Conservation (phyloP, 2,797 vertebrate genomes). For the Tarsius wallacei region DNA sequence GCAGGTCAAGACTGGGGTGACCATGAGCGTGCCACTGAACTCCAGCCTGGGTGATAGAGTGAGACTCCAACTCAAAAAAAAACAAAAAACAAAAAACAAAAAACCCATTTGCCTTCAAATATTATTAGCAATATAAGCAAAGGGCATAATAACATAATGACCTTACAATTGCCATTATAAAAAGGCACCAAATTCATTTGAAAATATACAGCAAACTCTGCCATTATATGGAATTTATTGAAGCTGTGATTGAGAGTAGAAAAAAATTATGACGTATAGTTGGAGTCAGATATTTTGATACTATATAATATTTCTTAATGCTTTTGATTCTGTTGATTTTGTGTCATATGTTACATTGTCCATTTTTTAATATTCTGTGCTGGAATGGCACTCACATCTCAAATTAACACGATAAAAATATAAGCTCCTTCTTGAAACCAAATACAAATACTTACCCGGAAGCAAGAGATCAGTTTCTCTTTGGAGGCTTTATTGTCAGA, state of each 20-base stretch:
- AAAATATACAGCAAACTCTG: not conserved
- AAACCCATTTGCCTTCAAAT: not conserved
- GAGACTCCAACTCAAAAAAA: not conserved
- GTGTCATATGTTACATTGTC: not conserved
- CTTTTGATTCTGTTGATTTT: not conserved
- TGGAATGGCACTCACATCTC: not conserved
- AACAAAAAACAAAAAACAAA: not conserved
- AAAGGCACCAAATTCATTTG: constrained; percentile 31
- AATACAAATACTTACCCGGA: constrained; percentile 66
- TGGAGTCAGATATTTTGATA: not conserved
- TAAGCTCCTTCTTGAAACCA: constrained; percentile 54
- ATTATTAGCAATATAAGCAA: not conserved
- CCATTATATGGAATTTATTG: not conserved
- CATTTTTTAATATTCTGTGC: not conserved
- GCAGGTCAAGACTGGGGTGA: not conserved
- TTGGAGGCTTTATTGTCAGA: constrained; percentile 21
- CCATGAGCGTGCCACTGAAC: not conserved
- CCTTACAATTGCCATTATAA: not conserved
- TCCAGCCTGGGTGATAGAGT: not conserved
- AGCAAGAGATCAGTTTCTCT: constrained; percentile 51
- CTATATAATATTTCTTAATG: not conserved
- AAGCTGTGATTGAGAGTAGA: not conserved
- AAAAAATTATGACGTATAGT: constrained; percentile 24
- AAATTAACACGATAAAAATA: constrained; percentile 40
- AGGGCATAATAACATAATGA: not conserved